A percentile compares a stretch with the other conserved stretches of the same genome.
Conservation (phyloP, 2,888 invertebrate genomes). For the Xestia rhomboidea region DNA sequence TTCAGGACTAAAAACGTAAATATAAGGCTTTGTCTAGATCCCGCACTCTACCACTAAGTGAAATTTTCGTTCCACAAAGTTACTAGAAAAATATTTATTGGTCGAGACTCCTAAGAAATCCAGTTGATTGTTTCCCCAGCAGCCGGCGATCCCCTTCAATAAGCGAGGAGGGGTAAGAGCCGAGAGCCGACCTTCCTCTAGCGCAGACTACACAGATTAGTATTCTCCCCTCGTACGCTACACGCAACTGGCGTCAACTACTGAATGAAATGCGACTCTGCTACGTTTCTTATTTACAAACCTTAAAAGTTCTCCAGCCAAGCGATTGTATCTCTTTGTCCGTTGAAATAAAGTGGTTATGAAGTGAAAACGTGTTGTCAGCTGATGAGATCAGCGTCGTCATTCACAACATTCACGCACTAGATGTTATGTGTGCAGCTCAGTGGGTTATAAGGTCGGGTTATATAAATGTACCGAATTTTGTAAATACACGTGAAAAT, state of each 20-base stretch:
- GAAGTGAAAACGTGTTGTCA: constrained; percentile 52
- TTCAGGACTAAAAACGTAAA: not conserved
- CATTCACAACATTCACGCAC: constrained; percentile 85
- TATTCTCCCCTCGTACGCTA: constrained; percentile 69
- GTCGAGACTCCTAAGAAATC: constrained; percentile 33
- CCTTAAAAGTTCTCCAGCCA: constrained; percentile 54
- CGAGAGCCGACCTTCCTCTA: constrained; percentile 37
- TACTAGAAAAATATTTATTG: constrained; percentile 20
- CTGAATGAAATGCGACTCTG: constrained; percentile 76
- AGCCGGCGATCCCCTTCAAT: constrained; percentile 52
- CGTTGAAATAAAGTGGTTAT: constrained; percentile 49
- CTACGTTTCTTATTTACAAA: constrained; percentile 71
- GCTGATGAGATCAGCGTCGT: constrained; percentile 75
- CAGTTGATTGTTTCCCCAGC: constrained; percentile 53
- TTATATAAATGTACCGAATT: constrained; percentile 78
- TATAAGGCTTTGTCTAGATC: not conserved
- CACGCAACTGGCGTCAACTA: constrained; percentile 74
- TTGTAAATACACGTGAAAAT: constrained; percentile 68
- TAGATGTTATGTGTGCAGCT: constrained; percentile 80
- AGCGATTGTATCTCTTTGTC: constrained; percentile 65
- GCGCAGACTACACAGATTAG: constrained; percentile 61
- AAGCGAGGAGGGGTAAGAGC: constrained; percentile 29
- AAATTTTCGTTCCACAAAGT: constrained; percentile 20
- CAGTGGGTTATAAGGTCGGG: constrained; percentile 84
- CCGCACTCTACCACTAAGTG: constrained; percentile 3